phyloP scores from a whole-genome alignment of 2,888 invertebrate species.

The Eupithecia exiguata region DNA sequence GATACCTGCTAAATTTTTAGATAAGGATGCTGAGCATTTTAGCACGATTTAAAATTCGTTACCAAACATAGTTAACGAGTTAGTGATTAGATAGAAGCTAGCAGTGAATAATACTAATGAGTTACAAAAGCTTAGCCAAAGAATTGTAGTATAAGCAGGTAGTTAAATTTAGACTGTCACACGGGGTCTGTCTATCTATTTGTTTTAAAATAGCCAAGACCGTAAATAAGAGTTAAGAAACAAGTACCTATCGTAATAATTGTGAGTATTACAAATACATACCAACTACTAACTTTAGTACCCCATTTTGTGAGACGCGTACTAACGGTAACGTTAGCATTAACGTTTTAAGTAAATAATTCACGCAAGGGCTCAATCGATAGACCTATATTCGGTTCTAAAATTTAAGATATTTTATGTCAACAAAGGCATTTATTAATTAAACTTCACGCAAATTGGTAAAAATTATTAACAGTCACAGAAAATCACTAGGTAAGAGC shows the following conservation, averaged over 20 bases:
- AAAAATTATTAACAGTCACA: too few species aligned
- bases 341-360: neutral
- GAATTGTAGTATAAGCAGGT: neutral
- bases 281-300: too few species aligned
- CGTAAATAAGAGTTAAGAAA: neutral
- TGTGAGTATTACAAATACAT: too few species aligned
- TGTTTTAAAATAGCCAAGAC: neutral
- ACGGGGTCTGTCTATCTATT: slow-evolving; percentile 5
- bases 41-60: neutral
- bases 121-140: neutral
- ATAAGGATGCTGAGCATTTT: neutral
- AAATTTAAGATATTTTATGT: neutral
- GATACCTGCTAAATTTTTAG: neutral
- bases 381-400: neutral
- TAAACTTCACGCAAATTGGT: neutral
- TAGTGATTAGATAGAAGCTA: neutral
- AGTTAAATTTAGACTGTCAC: neutral
- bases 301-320: too few species aligned
- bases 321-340: too few species aligned
- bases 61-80: neutral
- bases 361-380: neutral
- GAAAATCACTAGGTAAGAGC: neutral
- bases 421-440: neutral
- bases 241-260: neutral
- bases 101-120: neutral